phyloP scores from a whole-genome alignment of 2,888 invertebrate genomes.

The Mayetiola destructor region DNA sequence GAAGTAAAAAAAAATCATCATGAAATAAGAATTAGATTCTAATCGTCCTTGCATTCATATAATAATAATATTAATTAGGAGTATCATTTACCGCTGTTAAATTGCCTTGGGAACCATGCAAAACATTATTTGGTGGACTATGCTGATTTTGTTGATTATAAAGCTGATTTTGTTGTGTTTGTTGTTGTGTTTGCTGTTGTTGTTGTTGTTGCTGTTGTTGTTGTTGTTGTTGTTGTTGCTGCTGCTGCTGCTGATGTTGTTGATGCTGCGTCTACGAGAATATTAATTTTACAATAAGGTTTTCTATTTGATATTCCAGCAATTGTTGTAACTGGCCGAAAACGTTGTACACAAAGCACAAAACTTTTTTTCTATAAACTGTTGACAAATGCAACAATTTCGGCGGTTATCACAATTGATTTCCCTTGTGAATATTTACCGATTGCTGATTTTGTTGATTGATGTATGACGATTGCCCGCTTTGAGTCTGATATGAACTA shows the following conservation, averaged over 20 bases:
- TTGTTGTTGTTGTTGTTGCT: conserved; percentile 22
- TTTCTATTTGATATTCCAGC: conserved; percentile 22
- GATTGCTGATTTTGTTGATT: conserved; percentile 15
- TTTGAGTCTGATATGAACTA: conserved; percentile 18
- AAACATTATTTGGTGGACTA: conserved; percentile 21
- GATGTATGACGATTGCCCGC: conserved; percentile 15
- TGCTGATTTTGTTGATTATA: conserved; percentile 23
- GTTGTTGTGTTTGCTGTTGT: conserved; percentile 21
- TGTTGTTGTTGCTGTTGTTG: conserved; percentile 11
- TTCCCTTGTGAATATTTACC: too few relatives aligned
- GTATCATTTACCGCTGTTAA: conserved; percentile 20
- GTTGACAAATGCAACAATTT: too few relatives aligned
- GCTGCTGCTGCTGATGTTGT: conserved; percentile 23
- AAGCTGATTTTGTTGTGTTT: conserved; percentile 22
- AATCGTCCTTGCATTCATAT: too few relatives aligned
- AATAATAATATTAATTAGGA: too few relatives aligned
- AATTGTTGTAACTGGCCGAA: conserved; percentile 21
- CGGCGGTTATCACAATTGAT: too few relatives aligned
- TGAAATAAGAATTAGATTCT: too few relatives aligned
- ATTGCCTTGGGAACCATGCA: conserved; percentile 25
- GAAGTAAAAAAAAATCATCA: not conserved
- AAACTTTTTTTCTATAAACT: too few relatives aligned
- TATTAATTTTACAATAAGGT: conserved; percentile 19
- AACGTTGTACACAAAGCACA: too few relatives aligned
- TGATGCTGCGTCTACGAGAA: conserved; percentile 20